Evolutionary conservation across 2,113 vertebrate genomes (phyloP).

Genomic region (Platysternon megacephalum): DNA sequence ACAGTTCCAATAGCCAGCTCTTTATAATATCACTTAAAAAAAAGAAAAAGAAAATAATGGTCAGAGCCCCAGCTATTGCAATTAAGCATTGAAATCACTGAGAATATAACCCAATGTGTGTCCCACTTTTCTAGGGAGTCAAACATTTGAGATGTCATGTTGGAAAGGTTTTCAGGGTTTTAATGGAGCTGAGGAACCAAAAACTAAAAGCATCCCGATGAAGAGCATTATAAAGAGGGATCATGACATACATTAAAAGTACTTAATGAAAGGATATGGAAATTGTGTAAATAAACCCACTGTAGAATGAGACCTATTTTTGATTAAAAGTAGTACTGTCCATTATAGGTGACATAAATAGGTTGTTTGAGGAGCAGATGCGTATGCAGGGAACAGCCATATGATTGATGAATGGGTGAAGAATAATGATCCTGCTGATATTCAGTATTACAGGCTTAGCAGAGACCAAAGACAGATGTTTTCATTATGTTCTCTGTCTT

Average conservation of each 20-base stretch:
- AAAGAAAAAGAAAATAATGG: not conserved
- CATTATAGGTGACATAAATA: not conserved
- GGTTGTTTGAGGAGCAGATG: not conserved
- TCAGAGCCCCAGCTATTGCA: not conserved
- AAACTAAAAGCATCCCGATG: not conserved
- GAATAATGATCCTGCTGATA: conserved; percentile 12
- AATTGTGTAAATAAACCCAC: not conserved
- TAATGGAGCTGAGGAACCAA: not conserved
- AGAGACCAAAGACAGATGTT: conserved; percentile 33
- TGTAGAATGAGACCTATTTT: not conserved
- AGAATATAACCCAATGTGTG: not conserved
- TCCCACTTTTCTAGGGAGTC: not conserved
- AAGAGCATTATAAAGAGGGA: not conserved
- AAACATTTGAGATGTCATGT: accelerated
- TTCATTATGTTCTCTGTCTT: conserved; percentile 53
- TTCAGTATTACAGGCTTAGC: conserved; percentile 8
- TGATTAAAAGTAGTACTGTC: not conserved
- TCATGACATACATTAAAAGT: not conserved
- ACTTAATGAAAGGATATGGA: not conserved
- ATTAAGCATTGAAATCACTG: not conserved
- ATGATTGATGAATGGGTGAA: conserved; percentile 37
- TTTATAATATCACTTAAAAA: not conserved
- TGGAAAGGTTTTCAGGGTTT: not conserved
- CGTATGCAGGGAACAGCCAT: not conserved
- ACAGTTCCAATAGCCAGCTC: accelerated